Evolutionary conservation across 2,797 vertebrate species (phyloP), one percentile per base, ranked within the genome.

Genomic region (Brachyrhaphis roseni): DNA sequence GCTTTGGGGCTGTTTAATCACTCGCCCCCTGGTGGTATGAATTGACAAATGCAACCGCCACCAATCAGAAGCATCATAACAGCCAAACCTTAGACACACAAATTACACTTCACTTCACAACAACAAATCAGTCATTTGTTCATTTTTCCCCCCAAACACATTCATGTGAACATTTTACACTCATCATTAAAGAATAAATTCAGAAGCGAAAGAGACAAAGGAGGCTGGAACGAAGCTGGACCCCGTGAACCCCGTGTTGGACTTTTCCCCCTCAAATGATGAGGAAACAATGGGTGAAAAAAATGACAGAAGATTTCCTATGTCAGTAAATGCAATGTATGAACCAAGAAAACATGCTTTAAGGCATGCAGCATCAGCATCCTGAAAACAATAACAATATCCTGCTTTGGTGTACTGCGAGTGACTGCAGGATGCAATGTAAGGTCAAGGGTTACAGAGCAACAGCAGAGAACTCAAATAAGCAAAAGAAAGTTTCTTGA

Each of bases 151-250:
- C 15, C n/a, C 39, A 28, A 66, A 90, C 78, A 91, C 90, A 89
- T 84, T 91, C 85, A 76, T 81, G 72, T 88, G 78, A 90, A 90
- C 83, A 90, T 84, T 86, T 87, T 84, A 91, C 88, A 90, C 91
- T 91, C 91, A 90, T 93, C 90, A 90, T 93, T 82, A 89, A 89
- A 94, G 88, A 93, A 92, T 84, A 87, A 88, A 89, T 83, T 91
- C 49, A 74, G 31, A 70, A 77, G 51, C 77, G 76, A 77, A 51
- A 53, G 47, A 70, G 66, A 77, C 16, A 34, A 55, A 80, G 39
- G 72, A 81, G 76, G 84, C 76, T 81, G 85, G 78, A 71, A 80
- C 72, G 68, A 87, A 78, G 77, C 39, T 46, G 34, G 51, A 20
- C 79, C 80, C 47, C 64, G 72, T 53, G 81, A 86, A 84, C 4